Base-by-base conservation (phyloP, 2,113 vertebrate species). In the Pleuronectes platessa region DNA sequence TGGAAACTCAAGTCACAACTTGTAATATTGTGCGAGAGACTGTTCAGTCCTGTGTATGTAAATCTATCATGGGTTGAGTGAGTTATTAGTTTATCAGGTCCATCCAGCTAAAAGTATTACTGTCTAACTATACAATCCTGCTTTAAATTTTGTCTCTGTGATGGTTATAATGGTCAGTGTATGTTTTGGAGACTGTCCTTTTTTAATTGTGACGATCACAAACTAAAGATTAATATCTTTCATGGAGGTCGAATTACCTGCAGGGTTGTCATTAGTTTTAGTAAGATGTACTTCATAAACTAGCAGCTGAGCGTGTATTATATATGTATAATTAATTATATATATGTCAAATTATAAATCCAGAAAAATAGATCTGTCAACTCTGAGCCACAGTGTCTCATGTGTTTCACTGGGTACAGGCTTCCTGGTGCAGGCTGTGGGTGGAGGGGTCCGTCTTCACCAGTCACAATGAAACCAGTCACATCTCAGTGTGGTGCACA, bases 381-480 rank as follows among this genome's bases (percentile, higher is more conserved):
- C 78, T 72, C 81, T 59, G 31, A 68, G 82, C 84, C 81, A 83
- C 81, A 31, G 71, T 87, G 85, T 85, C 70, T 81, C 51, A 17
- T 75, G 84, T 82, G 89, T 91, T 78, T 85, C 24, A 53, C 53
- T 85, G 67, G 81, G 86, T 76, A 23, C 6, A 68, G 62, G 68
- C 24, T 54, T n/a, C 31, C 3, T 76, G 76, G 58, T 68, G 71
- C 71, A 70, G 68, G 9, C 65, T 83, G 2, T 0, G 27, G 86
- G 71, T 81, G 78, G 68, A 74, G 68, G 85, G 71, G 13, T n/a
- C 55, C 64, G 53, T 76, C 68, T 68, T 78, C 31, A 55, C 66
- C 58, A 60, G n/a, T 78, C 76, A 21, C 10, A 61, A 42, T 10
- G 3, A 13, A 42, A 55, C 66, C 58, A 56, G n/a, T 78, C 76